Percentiles rank a stretch among this genome's conserved stretches.
phyloP scores from a whole-genome alignment of 2,888 invertebrate genomes.

The Macrophya alboannulata region DNA sequence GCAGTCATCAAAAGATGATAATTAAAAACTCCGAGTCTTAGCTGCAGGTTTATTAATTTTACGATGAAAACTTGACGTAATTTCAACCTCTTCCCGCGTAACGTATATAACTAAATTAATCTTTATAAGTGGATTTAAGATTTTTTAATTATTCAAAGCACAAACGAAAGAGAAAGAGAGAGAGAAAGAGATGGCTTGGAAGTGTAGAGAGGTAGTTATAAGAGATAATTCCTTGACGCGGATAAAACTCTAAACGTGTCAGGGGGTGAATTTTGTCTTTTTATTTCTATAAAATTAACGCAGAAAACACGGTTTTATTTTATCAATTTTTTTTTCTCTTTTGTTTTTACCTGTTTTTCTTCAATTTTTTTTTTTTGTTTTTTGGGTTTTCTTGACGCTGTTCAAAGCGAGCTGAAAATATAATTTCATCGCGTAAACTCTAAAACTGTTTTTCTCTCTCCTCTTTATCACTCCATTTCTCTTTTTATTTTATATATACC shows the following conservation, averaged over 20 bases:
- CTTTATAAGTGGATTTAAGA: slow-evolving; percentile 16
- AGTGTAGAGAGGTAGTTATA: not conserved
- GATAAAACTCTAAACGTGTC: not conserved
- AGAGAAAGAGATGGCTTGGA: not conserved
- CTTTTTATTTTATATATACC: too few relatives aligned
- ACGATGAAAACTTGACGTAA: not conserved
- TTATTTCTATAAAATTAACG: not conserved
- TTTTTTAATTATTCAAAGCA: slow-evolving; percentile 24
- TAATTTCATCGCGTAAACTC: slow-evolving; percentile 10
- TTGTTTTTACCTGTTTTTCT: not conserved
- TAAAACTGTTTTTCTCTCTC: not conserved
- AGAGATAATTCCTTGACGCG: not conserved
- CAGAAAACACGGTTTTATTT: not conserved
- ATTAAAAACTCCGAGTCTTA: not conserved
- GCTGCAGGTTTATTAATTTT: not conserved
- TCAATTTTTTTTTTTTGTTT: not conserved
- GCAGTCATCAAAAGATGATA: not conserved
- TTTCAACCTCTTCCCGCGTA: not conserved
- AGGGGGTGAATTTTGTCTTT: not conserved
- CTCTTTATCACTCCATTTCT: not conserved
- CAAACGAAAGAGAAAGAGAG: not conserved
- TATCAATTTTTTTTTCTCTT: not conserved
- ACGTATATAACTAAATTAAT: slow-evolving; percentile 6
- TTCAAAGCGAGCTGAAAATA: not conserved
- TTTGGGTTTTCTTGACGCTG: not conserved